Evolutionary conservation across 2,888 invertebrate genomes (phyloP).

Genomic region (Hypomecis punctinalis): DNA sequence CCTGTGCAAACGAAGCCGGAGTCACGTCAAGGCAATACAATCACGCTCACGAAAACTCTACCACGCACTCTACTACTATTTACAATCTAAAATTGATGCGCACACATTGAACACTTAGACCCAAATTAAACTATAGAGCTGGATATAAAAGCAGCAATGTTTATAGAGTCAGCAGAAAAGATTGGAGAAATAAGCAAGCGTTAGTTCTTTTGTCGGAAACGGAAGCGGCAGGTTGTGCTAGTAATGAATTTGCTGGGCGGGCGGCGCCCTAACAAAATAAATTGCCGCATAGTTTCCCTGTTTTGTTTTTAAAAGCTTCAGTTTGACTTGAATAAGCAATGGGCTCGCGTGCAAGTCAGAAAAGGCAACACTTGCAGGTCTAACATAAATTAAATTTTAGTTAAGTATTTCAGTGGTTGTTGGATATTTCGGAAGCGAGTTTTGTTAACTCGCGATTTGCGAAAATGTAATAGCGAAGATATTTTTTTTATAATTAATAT

Average conservation of each 20-base stretch:
- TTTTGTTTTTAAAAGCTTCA: conserved; percentile 73
- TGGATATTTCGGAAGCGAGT: conserved; percentile 5
- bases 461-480: background rate
- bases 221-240: conserved; percentile 78
- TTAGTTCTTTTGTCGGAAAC: conserved; percentile 64
- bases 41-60: conserved; percentile 58
- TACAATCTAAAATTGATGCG: conserved; percentile 7
- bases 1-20: conserved; percentile 73
- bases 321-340: conserved; percentile 65
- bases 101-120: conserved; percentile 2
- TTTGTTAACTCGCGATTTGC: background rate
- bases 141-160: conserved; percentile 49
- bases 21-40: conserved; percentile 74
- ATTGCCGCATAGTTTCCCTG: conserved; percentile 72
- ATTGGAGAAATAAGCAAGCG: conserved; percentile 47
- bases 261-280: conserved; percentile 76
- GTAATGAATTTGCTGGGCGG: conserved; percentile 83
- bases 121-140: too few relatives aligned
- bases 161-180: conserved; percentile 20
- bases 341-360: conserved; percentile 45
- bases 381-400: conserved; percentile 46
- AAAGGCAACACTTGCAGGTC: conserved; percentile 44
- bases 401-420: conserved; percentile 40
- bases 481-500: too few relatives aligned
- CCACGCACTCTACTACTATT: conserved; percentile 25